Evolutionary conservation across 1,140 invertebrate genomes (phyloP), one percentile per base, ranked within the genome.

Genomic region (Diabrotica virgifera): DNA sequence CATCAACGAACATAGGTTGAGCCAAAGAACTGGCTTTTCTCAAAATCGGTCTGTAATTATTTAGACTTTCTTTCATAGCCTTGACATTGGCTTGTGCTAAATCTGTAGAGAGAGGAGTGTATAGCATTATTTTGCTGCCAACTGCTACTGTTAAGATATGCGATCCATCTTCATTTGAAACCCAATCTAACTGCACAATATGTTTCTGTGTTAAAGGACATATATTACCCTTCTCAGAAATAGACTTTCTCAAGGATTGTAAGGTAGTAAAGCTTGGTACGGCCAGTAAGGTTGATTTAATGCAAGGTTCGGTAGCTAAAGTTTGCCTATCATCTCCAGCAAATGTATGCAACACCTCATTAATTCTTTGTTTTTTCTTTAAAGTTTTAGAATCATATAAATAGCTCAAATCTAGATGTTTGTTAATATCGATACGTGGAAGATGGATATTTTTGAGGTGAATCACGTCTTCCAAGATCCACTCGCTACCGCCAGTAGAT

Each of bases 381-480:
- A 94, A 81, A 64, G 90, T 88, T n/a, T 86, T 86, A 10, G 87
- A 89, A 72, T 94, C 92, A 69, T 94, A 89, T 4, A 95, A 79
- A 75, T 92, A 92, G 64, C 89, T 92, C 24, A 94, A 77, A 78
- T 95, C 92, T 13, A 94, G 82, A 77, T 91, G 89, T 40, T 71
- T 87, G 69, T 93, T 91, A 1, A 93, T 84, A 57, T 90, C 88
- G 8, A 93, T 91, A 55, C 91, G 79, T 0, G 93, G 92, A 62
- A 95, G 75, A 76, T 92, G 90, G 64, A 95, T 92, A 72, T 95
- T 95, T 76, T 92, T 90, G 64, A 97, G 79, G 70, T 94, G 90
- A 70, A 96, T 95, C 0, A 93, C 96, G 74, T 99, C 97, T 80
- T 99, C 97, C n/a, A 97, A 80, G n/a, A 96, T 87, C 97, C 97